Base-by-base conservation (phyloP, 2,888 invertebrate species). In the Trissolcus brochymenae region DNA sequence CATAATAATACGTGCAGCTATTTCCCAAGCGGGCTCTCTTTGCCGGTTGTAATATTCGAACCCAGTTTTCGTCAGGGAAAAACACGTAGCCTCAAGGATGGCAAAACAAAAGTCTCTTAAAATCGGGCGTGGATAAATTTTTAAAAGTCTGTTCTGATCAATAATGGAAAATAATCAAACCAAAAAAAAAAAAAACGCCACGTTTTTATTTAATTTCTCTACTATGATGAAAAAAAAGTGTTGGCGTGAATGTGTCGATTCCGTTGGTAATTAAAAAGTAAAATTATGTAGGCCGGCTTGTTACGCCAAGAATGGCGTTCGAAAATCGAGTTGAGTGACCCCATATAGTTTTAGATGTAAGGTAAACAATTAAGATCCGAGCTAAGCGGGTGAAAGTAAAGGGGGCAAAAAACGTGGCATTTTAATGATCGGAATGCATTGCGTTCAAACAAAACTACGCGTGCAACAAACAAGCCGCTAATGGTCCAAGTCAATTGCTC, bases 1-100 rank as follows among this genome's bases (percentile, higher is more conserved):
- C 85, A 85, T 84, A 85, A 87, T 86, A 84, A 76, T 87, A 86
- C 86, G 87, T 85, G 87, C 76, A 66, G 67, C 70, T 73, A 78
- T 78, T 76, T 53, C 55, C 64, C 61, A 72, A 78, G 62, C 50
- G 57, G 54, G 57, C 59, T 68, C 50, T 67, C 51, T 67, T 67
- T 56, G 64, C 62, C 60, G 54, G 17, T 53, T 59, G 25, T 55
- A 67, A 71, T 70, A 65, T 56, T 73, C 54, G 21, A 62, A 56
- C 61, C 19, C 49, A 51, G 19, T 56, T 16, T 55, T 54, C 49
- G 65, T 62, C 16, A 40, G 43, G n/a, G n/a, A 51, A 51, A 17
- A 51, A 51, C 11, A 51, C 11, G 14, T 19, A 51, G 7, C 14
- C 1, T 19, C 9, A 51, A 16, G 49, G 49, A 14, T 49, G 16